A percentile compares a stretch with the other conserved stretches of the same genome.
phyloP scores from a whole-genome alignment of 2,113 vertebrate genomes.

The Lipotes vexillifer region DNA sequence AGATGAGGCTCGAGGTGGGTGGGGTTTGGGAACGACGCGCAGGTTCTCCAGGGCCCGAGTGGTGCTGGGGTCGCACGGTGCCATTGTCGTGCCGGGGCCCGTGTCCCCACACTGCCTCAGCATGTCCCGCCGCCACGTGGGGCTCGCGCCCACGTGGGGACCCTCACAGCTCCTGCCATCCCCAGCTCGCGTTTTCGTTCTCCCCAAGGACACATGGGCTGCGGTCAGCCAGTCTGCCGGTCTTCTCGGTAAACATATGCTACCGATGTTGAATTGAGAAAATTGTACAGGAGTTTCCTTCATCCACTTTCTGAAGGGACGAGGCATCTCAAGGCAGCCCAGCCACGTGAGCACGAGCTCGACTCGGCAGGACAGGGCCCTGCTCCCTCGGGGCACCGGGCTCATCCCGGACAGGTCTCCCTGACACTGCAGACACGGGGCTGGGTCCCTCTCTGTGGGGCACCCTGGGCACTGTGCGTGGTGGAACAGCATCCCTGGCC shows the following conservation, averaged over 20 bases:
- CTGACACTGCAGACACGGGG: accelerated
- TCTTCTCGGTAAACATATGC: background rate
- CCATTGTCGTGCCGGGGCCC: background rate
- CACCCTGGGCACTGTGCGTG: accelerated
- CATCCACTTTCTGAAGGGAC: background rate
- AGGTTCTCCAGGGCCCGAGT: no score
- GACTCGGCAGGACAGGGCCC: background rate
- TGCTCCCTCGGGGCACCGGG: no score
- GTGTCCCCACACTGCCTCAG: background rate
- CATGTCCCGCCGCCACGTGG: background rate
- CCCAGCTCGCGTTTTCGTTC: accelerated
- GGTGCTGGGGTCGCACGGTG: no score
- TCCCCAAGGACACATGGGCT: background rate
- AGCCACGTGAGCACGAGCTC: accelerated
- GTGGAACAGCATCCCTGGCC: background rate
- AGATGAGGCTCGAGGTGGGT: accelerated
- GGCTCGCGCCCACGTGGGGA: background rate
- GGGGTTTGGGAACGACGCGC: background rate
- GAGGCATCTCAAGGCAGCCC: background rate
- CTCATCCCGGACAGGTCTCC: accelerated
- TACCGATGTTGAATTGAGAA: accelerated
- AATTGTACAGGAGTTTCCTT: background rate
- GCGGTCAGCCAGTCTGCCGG: no score
- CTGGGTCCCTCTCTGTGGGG: accelerated
- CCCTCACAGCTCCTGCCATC: background rate